Evolutionary conservation across 2,113 vertebrate species (phyloP).

Genomic region (Caranx melampygus): DNA sequence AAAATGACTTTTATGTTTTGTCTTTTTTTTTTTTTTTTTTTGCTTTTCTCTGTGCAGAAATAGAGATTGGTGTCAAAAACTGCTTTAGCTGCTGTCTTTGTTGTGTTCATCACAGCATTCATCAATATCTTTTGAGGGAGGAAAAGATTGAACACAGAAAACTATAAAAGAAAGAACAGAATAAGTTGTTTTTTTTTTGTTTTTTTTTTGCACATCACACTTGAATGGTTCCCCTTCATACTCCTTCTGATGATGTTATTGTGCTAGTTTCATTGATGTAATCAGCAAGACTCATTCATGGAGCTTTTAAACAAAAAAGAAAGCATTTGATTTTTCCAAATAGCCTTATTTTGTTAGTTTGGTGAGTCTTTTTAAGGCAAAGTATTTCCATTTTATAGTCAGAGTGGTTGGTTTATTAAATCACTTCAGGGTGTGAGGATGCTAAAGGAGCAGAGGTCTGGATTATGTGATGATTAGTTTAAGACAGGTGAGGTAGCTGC

Average conservation of each 20-base stretch:
- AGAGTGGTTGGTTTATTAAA: neutral
- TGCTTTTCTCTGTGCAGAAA: conserved; percentile 7
- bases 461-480: neutral
- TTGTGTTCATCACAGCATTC: no score
- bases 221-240: neutral
- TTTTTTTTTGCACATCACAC: neutral
- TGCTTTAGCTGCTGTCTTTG: neutral
- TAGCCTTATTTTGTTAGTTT: neutral
- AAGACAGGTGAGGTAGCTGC: neutral
- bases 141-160: neutral
- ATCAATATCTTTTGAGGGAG: no score
- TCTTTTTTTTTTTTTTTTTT: conserved; percentile 8
- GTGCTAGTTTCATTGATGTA: neutral
- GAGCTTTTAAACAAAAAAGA: neutral
- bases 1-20: conserved; percentile 23
- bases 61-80: conserved; percentile 15
- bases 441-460: neutral
- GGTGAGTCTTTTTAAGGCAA: neutral
- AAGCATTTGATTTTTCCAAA: neutral
- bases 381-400: neutral
- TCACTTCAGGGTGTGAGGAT: neutral
- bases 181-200: neutral
- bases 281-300: neutral
- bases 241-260: neutral
- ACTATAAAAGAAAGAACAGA: neutral